Base-by-base conservation (phyloP, 2,888 invertebrate genomes). In the Leptinotarsa tumamoca region DNA sequence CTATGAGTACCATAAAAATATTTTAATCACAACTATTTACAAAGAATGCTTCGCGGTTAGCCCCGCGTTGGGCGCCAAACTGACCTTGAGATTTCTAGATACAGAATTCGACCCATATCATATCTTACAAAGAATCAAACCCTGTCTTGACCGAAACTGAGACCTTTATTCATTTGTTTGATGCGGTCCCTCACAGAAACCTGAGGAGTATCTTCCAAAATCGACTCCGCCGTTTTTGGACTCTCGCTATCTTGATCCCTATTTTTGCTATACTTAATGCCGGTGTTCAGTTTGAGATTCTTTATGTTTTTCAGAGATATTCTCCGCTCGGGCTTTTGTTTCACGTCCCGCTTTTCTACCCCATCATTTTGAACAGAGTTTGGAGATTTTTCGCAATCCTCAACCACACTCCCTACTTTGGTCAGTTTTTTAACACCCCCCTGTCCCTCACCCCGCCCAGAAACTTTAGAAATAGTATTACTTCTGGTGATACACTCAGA, bases 401-500 rank as follows among this genome's bases (percentile, higher is more conserved):
- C 23, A 58, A 23, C 14, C 21, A 4, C 23, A 4, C n/a, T 33
- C 33, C 15, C 49, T n/a, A 43, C 49, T 1, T 23, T 5, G 10
- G 15, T 49, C n/a, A 27, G 58, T 49, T 43, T 58, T 51, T 7
- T 18, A 63, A 63, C 63, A 63, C 17, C 43, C n/a, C n/a, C 43
- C n/a, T n/a, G 49, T 13, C 49, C 70, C 3, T n/a, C 43, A 14
- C 18, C 10, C 3, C 7, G 0, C 17, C n/a, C 61, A 68, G 50
- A 56, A 52, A 61, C 54, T 66, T 82, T 77, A 50, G 79, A 80
- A 68, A 86, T 84, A 14, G 85, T 83, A 71, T 85, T 84, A 89
- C 90, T 86, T 72, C 88, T 88, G 80, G 86, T 89, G 77, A 90
- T 90, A 69, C 88, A 90, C 78, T 90, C 89, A 77, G 90, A 89